Percentiles rank a stretch among this genome's conserved stretches.
These are phyloP conservation scores for Mythimna impura DNA, from an alignment of 2,888 invertebrate genomes.

Conservation along the genomic window DNA sequence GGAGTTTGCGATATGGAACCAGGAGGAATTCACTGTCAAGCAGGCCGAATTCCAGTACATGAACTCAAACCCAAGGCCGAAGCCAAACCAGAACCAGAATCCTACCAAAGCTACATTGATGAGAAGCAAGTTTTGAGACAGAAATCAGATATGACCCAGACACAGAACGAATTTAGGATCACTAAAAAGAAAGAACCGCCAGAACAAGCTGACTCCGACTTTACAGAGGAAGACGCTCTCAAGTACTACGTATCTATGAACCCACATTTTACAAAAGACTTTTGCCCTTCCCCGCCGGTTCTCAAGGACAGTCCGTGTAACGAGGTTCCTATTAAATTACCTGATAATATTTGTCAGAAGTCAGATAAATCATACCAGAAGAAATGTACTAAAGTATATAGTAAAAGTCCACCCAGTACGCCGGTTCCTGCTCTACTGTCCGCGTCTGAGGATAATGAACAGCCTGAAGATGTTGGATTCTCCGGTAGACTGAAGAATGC, in stretches of 20 bases:
- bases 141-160: slow-evolving; percentile 74
- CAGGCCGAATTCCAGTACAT: background rate
- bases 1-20: slow-evolving; percentile 21
- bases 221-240: slow-evolving; percentile 74
- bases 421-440: no score
- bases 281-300: background rate
- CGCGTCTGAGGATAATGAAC: background rate
- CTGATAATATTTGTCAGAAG: background rate
- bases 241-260: slow-evolving; percentile 51
- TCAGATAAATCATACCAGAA: background rate
- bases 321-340: background rate
- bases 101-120: background rate
- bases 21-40: slow-evolving; percentile 36
- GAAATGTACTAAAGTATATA: background rate
- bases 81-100: background rate
- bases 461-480: slow-evolving; percentile 19
- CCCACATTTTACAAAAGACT: slow-evolving; percentile 3
- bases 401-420: background rate
- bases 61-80: background rate
- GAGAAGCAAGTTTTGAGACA: slow-evolving; percentile 52
- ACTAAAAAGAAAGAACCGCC: slow-evolving; percentile 57
- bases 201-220: slow-evolving; percentile 52
- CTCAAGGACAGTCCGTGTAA: background rate
- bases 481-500: slow-evolving; percentile 68
- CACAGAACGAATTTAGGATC: slow-evolving; percentile 75